phyloP scores from a whole-genome alignment of 2,888 invertebrate genomes.

The Hylaea fasciaria region DNA sequence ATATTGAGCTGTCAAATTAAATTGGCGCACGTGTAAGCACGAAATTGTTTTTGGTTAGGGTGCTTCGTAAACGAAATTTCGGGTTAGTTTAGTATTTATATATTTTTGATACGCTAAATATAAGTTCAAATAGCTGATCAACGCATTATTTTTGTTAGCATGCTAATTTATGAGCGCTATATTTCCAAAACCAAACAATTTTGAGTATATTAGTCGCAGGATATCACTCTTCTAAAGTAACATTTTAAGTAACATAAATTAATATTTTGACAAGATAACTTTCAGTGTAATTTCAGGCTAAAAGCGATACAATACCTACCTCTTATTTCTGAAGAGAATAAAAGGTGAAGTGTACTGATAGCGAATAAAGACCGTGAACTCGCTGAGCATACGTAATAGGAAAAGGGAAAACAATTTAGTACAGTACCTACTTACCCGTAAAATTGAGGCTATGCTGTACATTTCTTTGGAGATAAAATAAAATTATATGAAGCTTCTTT shows the following conservation, averaged over 20 bases:
- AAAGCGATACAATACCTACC: constrained; percentile 1
- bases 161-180: no score
- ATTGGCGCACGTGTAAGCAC: constrained; percentile 28
- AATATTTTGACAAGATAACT: no score
- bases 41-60: constrained; percentile 23
- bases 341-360: constrained; percentile 16
- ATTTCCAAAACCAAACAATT: no score
- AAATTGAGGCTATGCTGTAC: constrained; percentile 12
- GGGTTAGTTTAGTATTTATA: no score
- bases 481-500: constrained; percentile 15
- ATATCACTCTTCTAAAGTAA: no score
- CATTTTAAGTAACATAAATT: neutral
- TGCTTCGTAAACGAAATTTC: constrained; percentile 1
- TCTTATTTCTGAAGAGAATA: constrained; percentile 16
- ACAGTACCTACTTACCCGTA: constrained; percentile 9
- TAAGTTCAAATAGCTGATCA: no score
- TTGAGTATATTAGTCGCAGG: neutral
- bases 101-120: no score
- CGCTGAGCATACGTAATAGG: constrained; percentile 26
- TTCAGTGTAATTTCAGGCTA: constrained; percentile 4
- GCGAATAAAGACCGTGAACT: constrained; percentile 18
- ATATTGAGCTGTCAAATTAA: constrained; percentile 35
- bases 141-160: neutral
- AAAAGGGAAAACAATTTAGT: constrained; percentile 22
- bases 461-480: constrained; percentile 19